phyloP scores from a whole-genome alignment of 2,113 vertebrate genomes.

The Ardeotis arabs region DNA sequence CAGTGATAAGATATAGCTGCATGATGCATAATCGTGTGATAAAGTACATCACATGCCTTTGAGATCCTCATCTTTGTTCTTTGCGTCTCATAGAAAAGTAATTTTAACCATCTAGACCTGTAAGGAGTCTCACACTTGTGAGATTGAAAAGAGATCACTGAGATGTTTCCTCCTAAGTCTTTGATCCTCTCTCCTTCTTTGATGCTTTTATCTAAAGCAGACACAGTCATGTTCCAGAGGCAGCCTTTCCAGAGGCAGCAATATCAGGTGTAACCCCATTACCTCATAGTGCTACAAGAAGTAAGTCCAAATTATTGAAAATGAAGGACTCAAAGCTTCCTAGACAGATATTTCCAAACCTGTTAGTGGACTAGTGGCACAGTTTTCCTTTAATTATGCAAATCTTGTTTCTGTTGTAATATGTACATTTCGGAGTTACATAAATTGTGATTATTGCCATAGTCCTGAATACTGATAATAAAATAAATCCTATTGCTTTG shows the following conservation, averaged over 20 bases:
- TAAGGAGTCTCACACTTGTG: neutral
- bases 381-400: neutral
- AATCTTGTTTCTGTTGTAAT: neutral
- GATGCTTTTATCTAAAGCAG: neutral
- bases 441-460: neutral
- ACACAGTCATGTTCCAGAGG: accelerated
- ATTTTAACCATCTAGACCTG: neutral
- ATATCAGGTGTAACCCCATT: neutral
- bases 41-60: neutral
- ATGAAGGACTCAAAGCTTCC: neutral
- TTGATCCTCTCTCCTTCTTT: neutral
- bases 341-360: neutral
- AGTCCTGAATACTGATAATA: neutral
- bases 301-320: neutral
- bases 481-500: neutral
- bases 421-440: neutral
- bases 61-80: neutral
- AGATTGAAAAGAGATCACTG: neutral
- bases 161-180: neutral
- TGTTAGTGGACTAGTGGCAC: neutral
- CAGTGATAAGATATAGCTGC: neutral
- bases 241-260: neutral
- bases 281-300: neutral
- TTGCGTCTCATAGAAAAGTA: neutral
- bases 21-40: neutral